These are phyloP conservation scores for Pycnonotus jocosus DNA, from an alignment of 2,113 vertebrate species.

Conservation along the genomic window DNA sequence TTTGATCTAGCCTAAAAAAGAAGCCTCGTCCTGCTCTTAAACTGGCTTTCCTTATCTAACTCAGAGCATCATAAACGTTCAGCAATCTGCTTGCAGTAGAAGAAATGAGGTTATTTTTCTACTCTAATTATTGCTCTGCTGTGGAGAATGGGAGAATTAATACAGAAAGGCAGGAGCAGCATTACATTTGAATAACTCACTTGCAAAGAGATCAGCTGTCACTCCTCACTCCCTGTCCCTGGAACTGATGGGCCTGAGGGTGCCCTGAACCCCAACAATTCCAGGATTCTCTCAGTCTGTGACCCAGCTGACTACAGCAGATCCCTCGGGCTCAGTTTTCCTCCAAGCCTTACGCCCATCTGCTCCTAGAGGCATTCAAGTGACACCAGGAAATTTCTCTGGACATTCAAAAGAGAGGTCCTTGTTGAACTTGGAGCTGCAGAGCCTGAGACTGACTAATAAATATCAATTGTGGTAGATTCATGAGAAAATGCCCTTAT, in stretches of 20 bases:
- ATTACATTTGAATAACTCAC: not conserved
- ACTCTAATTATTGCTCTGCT: not conserved
- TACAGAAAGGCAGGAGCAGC: not conserved
- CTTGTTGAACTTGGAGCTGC: not conserved
- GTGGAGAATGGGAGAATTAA: not conserved
- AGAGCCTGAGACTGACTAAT: not conserved
- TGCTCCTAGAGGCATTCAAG: not conserved
- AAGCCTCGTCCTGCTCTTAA: not conserved
- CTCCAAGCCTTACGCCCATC: fast-evolving
- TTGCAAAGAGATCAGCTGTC: not conserved
- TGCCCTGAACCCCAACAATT: not conserved
- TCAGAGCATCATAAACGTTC: not conserved
- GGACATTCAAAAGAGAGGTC: not conserved
- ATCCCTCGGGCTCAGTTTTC: not conserved
- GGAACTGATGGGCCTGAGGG: not conserved
- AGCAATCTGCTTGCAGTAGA: not conserved
- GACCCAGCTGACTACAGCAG: not conserved
- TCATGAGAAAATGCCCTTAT: not conserved
- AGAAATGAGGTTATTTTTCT: not conserved
- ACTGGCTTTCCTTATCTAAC: not conserved
- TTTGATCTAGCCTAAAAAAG: not conserved
- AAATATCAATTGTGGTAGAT: not conserved
- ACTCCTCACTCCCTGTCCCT: not conserved
- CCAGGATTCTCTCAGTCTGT: not conserved
- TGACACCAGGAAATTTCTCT: too few species aligned